These are phyloP conservation scores for Coregonus sp. DNA, from an alignment of 2,797 vertebrate species.

Conservation along the genomic window DNA sequence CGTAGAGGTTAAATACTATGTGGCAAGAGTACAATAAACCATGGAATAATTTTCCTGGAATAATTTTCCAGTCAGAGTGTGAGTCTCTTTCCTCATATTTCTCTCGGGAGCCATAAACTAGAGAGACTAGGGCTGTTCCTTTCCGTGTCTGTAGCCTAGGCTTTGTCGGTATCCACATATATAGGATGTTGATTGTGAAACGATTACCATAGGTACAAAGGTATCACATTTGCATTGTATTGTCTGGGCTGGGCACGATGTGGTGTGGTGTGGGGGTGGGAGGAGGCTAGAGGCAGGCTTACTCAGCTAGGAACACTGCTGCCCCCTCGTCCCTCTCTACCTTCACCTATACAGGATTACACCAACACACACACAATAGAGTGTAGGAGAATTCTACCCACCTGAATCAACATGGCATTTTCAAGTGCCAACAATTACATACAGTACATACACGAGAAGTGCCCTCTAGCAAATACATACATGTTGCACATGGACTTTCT, in stretches of 20 bases:
- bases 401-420: constrained; percentile 63
- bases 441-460: constrained; percentile 58
- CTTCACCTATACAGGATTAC: constrained; percentile 24
- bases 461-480: too few species aligned
- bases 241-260: constrained; percentile 7
- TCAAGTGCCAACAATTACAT: constrained; percentile 64
- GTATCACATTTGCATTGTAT: constrained; percentile 56
- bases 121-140: not conserved
- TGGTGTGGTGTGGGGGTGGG: constrained; percentile 21
- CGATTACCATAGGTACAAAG: constrained; percentile 19
- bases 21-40: constrained; percentile 6
- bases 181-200: constrained; percentile 31
- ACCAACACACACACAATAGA: constrained; percentile 19
- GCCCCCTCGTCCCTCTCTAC: not conserved
- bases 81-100: constrained; percentile 12
- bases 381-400: constrained; percentile 55
- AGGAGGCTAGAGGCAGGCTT: constrained; percentile 19
- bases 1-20: not conserved
- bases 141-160: not conserved
- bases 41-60: constrained; percentile 7
- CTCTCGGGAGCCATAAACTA: constrained; percentile 12
- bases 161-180: constrained; percentile 7
- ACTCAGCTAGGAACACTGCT: not conserved
- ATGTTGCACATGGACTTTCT: not conserved
- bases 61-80: constrained; percentile 20